Base-by-base conservation (phyloP, 2,113 vertebrate genomes). In the Menidia beryllina region DNA sequence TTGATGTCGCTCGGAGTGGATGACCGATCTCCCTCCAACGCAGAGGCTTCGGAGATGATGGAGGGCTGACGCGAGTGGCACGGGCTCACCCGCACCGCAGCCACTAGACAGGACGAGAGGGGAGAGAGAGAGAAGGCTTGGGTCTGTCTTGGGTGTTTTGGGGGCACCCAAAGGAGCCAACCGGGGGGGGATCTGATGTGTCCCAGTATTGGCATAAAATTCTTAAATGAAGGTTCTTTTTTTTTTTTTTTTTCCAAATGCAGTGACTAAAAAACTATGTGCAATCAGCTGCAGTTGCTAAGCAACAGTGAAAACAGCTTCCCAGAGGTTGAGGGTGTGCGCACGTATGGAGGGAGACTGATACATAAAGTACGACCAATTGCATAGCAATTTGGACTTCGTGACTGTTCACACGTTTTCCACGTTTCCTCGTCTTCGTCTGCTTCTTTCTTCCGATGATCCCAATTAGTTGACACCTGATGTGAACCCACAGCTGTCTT, bases 1-100 rank as follows among this genome's bases (percentile, higher is more conserved):
- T 99, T 99, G 94, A 99, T 96, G 94, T 99, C 98, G 0, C 96
- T 98, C 0, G 97, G 97, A 0, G 97, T 98, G 69, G 98, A 97
- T 0, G 97, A 98, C n/a, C 98, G 92, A 91, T 98, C 97, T 0
- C 96, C 98, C 83, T 99, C 97, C 3, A 96, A 84, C 0, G 95
- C 95, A 0, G 97, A 98, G 3, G 96, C 96, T 0, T 98, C 97
- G 0, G 97, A 98, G 93, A 98, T 95, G 93, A 97, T 90, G 45
- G 97, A 98, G 15, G 96, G 95, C 93, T 98, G 97, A 79, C 97
- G 95, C 11, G 97, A 98, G 86, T 98, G 97, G 77, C 96, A 97
- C 2, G 98, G 98, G 81, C 98, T 98, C 91, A 98, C 94, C 75
- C 98, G 93, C 89, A 98, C 96, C 0, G 95, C 95, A 90, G 95